Evolutionary conservation across 92 coral and sea anemone species (phyloP).

Genomic region (Paramuricea clavata): DNA sequence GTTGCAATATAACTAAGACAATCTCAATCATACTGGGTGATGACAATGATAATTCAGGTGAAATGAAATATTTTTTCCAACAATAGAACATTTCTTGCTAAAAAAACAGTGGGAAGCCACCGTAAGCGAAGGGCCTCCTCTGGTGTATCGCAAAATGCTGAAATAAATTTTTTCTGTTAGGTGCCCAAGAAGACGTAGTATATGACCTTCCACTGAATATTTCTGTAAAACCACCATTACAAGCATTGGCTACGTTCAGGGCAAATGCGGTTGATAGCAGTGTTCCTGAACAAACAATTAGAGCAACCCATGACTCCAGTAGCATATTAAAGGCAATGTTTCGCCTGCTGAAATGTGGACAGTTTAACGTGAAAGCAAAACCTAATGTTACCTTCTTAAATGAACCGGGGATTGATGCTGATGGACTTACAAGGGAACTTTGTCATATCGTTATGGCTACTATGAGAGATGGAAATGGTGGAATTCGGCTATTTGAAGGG

Average conservation of each 20-base stretch:
- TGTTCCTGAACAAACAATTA: slow-evolving; percentile 27
- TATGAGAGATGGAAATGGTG: slow-evolving; percentile 37
- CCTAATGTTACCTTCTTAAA: slow-evolving; percentile 39
- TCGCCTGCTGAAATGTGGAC: slow-evolving; percentile 20
- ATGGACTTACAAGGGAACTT: slow-evolving; percentile 48
- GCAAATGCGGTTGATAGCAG: slow-evolving; percentile 29
- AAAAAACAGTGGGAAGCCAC: neutral
- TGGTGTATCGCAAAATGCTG: neutral
- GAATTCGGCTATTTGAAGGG: slow-evolving; percentile 47
- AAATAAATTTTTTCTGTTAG: neutral
- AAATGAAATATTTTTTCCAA: neutral
- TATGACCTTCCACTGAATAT: slow-evolving; percentile 33
- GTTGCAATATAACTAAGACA: slow-evolving; percentile 33
- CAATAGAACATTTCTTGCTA: neutral
- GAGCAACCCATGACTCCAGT: slow-evolving; percentile 30
- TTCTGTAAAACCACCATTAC: neutral
- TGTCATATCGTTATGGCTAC: slow-evolving; percentile 47
- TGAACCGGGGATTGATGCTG: slow-evolving; percentile 59
- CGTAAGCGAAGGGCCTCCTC: neutral
- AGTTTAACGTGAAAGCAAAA: slow-evolving; percentile 46
- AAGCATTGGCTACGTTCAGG: slow-evolving; percentile 23
- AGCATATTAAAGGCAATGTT: slow-evolving; percentile 38
- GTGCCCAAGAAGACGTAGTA: neutral
- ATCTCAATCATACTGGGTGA: slow-evolving; percentile 39
- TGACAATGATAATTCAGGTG: neutral